Conservation (phyloP, 2,888 invertebrate genomes). For the Megamerina dolium region DNA sequence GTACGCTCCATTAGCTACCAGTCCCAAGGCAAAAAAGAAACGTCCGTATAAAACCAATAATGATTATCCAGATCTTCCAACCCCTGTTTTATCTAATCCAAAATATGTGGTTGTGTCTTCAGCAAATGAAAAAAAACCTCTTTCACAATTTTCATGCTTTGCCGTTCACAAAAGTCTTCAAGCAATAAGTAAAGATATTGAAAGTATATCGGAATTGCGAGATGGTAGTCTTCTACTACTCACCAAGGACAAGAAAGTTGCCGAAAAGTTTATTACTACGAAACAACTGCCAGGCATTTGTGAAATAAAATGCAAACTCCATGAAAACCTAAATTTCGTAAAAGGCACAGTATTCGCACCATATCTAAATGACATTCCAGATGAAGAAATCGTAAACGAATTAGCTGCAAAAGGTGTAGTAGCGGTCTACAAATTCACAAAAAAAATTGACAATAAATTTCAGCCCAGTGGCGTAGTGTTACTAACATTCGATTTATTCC, state of each 20-base stretch:
- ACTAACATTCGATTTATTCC: conserved; percentile 3
- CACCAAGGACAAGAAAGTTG: conserved; percentile 4
- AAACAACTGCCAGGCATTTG: conserved; percentile 12
- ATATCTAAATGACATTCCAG: conserved; percentile 5
- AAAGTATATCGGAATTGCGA: conserved; percentile 1
- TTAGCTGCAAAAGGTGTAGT: conserved; percentile 2
- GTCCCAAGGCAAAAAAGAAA: not conserved
- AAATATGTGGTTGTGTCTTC: conserved; percentile 2
- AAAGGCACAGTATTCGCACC: conserved; percentile 10
- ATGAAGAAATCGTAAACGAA: conserved; percentile 9
- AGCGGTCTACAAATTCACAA: not conserved
- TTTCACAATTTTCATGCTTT: conserved; percentile 4
- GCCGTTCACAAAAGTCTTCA: conserved; percentile 6
- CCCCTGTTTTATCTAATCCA: not conserved
- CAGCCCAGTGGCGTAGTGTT: not conserved
- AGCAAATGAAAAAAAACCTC: too few species aligned
- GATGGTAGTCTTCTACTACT: conserved; percentile 8
- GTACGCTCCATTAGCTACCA: not conserved
- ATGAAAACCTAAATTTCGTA: conserved; percentile 4
- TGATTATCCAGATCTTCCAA: not conserved
- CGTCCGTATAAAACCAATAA: not conserved
- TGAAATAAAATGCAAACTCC: conserved; percentile 3
- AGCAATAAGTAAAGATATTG: conserved; percentile 2
- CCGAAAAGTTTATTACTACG: conserved; percentile 3
- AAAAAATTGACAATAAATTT: not conserved